A percentile compares a stretch with the other conserved stretches of the same genome.
These are phyloP conservation scores for Dendrolimus houi DNA, from an alignment of 2,888 invertebrate genomes.

Conservation along the genomic window DNA sequence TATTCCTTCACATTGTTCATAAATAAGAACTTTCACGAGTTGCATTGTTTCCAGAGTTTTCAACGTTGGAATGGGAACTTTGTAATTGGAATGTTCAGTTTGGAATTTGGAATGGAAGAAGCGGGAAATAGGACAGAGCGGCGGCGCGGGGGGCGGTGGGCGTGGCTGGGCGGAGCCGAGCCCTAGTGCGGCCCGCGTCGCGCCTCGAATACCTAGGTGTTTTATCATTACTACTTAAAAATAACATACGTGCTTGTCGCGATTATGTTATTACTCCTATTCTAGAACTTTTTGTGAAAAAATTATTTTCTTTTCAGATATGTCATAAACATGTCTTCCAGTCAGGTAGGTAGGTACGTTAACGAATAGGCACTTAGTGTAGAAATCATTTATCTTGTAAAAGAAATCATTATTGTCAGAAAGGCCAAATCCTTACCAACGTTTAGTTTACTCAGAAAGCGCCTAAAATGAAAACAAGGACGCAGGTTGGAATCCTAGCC, in stretches of 20 bases:
- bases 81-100: slow-evolving; percentile 36
- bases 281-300: too few species aligned
- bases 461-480: too few species aligned
- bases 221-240: slow-evolving; percentile 16
- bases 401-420: too few species aligned
- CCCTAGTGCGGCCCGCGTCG: slow-evolving; percentile 24
- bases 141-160: slow-evolving; percentile 42
- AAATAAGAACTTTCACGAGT: slow-evolving; percentile 20
- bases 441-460: too few species aligned
- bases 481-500: too few species aligned
- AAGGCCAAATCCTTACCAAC: too few species aligned
- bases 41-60: slow-evolving; percentile 32
- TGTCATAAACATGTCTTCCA: too few species aligned
- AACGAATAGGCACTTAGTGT: too few species aligned
- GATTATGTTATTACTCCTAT: too few species aligned
- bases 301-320: too few species aligned
- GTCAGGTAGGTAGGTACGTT: too few species aligned
- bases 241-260: background rate
- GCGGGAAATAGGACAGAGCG: slow-evolving; percentile 31
- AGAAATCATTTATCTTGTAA: too few species aligned
- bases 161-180: slow-evolving; percentile 38
- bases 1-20: slow-evolving; percentile 1
- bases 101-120: slow-evolving; percentile 54
- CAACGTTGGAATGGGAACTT: slow-evolving; percentile 43
- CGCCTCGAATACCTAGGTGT: slow-evolving; percentile 22